Percentiles rank a stretch among this genome's conserved stretches.
phyloP scores from a whole-genome alignment of 2,113 vertebrate species.

The Pangasianodon hypophthalmus region DNA sequence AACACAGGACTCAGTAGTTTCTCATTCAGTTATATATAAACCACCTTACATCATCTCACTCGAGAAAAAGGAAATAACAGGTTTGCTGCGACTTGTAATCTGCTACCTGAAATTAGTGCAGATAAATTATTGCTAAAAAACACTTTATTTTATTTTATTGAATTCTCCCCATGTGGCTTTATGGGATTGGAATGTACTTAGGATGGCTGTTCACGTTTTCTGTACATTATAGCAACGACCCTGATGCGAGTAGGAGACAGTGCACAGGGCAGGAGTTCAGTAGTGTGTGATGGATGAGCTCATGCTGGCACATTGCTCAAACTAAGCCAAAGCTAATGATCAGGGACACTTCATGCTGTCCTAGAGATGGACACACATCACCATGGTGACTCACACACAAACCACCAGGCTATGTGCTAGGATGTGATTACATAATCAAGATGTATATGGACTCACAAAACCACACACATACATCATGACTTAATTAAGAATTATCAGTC shows the following conservation, averaged over 20 bases:
- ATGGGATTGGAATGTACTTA: background rate
- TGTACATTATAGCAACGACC: background rate
- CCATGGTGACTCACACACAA: constrained; percentile 42
- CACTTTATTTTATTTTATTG: background rate
- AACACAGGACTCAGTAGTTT: constrained; percentile 45
- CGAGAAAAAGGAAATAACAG: constrained; percentile 29
- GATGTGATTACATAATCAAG: constrained; percentile 1
- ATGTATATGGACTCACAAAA: background rate
- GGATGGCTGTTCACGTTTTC: background rate
- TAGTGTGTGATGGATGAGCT: background rate
- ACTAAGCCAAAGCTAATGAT: background rate
- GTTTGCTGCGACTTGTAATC: background rate
- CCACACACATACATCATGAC: background rate
- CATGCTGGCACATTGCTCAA: constrained; percentile 4
- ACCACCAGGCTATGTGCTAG: constrained; percentile 23
- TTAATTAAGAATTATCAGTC: background rate
- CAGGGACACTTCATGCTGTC: constrained; percentile 22
- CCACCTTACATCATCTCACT: constrained; percentile 40
- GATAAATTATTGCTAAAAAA: background rate
- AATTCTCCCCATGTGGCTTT: background rate
- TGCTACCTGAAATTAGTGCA: constrained; percentile 4
- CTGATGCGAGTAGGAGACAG: background rate
- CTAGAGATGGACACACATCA: constrained; percentile 34
- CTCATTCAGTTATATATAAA: constrained; percentile 39
- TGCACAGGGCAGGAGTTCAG: background rate